Evolutionary conservation across 2,888 invertebrate genomes (phyloP), one percentile per base, ranked within the genome.

Genomic region (Epinotia bilunana): DNA sequence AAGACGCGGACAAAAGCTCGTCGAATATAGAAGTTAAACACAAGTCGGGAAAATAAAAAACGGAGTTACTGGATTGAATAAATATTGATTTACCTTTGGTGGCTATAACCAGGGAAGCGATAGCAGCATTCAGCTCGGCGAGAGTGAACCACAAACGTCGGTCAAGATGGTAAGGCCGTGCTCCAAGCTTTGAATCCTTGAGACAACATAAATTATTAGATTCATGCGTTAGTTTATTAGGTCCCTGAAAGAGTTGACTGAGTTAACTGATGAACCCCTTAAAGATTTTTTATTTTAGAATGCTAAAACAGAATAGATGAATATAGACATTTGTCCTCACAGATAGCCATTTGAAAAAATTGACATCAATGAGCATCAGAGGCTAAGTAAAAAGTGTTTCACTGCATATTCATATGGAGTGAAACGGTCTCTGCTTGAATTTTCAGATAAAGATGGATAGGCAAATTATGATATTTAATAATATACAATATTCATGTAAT

Each of bases 11-110:
- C 39, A 39, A 39, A 39, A 39, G 39, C 9, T 39, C 7, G 39
- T 9, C 39, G 39, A 39, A 39, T 9, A 39, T 39, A 9, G 39
- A 39, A 39, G 9, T 39, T 39, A 9, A 39, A 39, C 39, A 39
- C 7, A 39, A 5, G 6, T 33, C 7, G 7, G 9, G 9, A 39
- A 39, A 7, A 33, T 33, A 1, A 33, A 39, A 61, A 61, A 61
- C 3, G 39, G 0, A 39, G 33, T 6, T 2, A 28, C 28, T 33
- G 9, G 9, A 39, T 39, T 62, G 6, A 62, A 33, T 6, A 39
- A 39, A 13, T 39, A 12, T 28, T 33, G 28, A 61, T 60, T 73
- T 28, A 76, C 76, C 70, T 65, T 64, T 73, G 6, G 70, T 70
- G 20, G 73, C 70, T 12, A 65, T 57, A 9, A 70, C 18, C 3